phyloP scores from a whole-genome alignment of 1,140 invertebrate genomes.

The Dinoponera quadriceps region DNA sequence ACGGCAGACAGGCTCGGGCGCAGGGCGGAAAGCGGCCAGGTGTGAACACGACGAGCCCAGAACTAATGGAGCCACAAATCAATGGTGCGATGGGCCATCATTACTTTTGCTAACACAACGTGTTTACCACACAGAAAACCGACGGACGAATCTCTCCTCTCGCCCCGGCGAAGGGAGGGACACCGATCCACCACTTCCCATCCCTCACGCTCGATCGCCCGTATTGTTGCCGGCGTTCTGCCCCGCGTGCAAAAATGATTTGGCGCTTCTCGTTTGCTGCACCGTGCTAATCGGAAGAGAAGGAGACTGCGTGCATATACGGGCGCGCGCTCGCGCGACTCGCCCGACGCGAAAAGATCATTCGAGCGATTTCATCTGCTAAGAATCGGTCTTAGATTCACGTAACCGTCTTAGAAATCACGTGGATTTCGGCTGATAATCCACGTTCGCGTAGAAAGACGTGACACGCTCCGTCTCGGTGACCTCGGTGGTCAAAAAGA shows the following conservation, averaged over 20 bases:
- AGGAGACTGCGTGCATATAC: constrained; percentile 14
- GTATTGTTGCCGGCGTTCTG: constrained; percentile 74
- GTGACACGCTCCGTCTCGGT: not conserved
- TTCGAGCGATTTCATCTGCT: not conserved
- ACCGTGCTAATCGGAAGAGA: constrained; percentile 71
- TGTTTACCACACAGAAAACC: constrained; percentile 84
- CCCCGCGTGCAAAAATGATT: constrained; percentile 80
- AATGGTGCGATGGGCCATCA: constrained; percentile 83
- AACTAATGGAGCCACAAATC: constrained; percentile 85
- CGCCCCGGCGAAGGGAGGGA: constrained; percentile 66
- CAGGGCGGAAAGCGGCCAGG: constrained; percentile 75
- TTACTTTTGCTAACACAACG: constrained; percentile 83
- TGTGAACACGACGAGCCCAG: constrained; percentile 81
- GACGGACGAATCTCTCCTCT: constrained; percentile 68
- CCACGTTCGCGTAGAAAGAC: not conserved
- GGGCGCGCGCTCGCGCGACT: constrained; percentile 12
- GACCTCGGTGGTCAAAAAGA: too few species aligned
- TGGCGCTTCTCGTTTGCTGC: constrained; percentile 75
- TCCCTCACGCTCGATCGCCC: constrained; percentile 82
- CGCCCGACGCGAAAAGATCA: constrained; percentile 50
- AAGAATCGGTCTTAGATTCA: not conserved
- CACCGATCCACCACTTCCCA: constrained; percentile 80
- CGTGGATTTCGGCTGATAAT: not conserved
- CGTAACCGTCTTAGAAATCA: not conserved
- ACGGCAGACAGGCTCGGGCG: constrained; percentile 56